A percentile compares a stretch with the other conserved stretches of the same genome.
Conservation (phyloP, 2,113 vertebrate genomes). For the Laticauda laticaudata region DNA sequence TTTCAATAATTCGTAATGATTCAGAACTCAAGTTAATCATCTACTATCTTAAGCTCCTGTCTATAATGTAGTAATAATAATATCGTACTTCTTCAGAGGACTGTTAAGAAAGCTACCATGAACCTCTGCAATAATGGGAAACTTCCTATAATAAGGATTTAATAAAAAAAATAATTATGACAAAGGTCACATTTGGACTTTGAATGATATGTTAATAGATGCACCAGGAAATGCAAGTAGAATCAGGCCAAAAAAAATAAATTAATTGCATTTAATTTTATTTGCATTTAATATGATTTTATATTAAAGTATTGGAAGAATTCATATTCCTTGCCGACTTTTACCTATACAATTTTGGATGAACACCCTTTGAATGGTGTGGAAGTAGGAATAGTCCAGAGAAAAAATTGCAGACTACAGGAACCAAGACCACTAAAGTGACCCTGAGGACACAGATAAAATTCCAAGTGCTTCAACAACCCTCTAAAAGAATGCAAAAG, state of each 20-base stretch:
- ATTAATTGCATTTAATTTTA: not conserved
- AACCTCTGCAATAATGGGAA: not conserved
- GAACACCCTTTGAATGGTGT: no score
- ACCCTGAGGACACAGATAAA: no score
- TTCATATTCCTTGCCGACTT: no score
- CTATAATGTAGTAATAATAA: not conserved
- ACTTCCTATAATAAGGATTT: not conserved
- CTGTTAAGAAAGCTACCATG: not conserved
- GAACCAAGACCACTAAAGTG: no score
- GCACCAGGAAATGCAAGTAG: not conserved
- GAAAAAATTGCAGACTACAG: no score
- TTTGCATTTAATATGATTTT: not conserved
- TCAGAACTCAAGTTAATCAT: not conserved
- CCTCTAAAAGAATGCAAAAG: no score
- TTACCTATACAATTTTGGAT: no score
- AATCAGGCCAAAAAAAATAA: not conserved
- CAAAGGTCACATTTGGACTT: not conserved
- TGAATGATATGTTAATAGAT: not conserved
- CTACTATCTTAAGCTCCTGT: not conserved
- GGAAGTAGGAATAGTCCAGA: no score
- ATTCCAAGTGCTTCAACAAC: no score
- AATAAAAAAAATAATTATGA: not conserved
- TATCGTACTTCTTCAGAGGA: not conserved
- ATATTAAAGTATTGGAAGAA: no score
- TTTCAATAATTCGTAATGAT: conserved; percentile 27